Base-by-base conservation (phyloP, 2,113 vertebrate species). In the Paraplagusia blochii region DNA sequence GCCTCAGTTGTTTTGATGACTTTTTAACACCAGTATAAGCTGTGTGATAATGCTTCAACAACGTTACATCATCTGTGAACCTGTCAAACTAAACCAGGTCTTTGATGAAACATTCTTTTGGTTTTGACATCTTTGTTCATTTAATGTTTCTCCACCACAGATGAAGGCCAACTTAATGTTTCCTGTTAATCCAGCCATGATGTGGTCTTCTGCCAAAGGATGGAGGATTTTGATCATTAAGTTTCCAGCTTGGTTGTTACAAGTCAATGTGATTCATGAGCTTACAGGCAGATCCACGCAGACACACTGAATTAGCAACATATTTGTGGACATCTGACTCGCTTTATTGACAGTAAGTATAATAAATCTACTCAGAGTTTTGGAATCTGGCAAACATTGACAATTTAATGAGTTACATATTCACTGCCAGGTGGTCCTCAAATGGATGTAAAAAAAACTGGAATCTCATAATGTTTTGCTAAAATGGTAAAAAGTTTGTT, bases 261-360 rank as follows among this genome's bases (percentile, higher is more conserved):
- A 16, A 54, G 71, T 70, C 67, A 56, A 59, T 54, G 44, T 48
- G 65, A 76, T 65, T 74, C 40, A 70, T 64, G 49, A 51, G 11
- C 44, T 42, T 49, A 49, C 18, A 51, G 33, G 55, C 43, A 66
- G 36, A 58, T 34, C 61, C 64, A 9, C 39, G 53, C 40, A 78
- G 8, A 42, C 42, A 55, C 15, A n/a, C n/a, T n/a, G n/a, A n/a
- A 47, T 53, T 47, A 55, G 11, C 14, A 35, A 8, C n/a, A 58
- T 18, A 34, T 63, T 73, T 69, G 60, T 68, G 39, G 73, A 70
- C 47, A 77, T 77, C 53, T 75, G 60, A 61, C 67, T 67, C 44
- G 60, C 13, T 76, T 71, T 59, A 63, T 62, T 62, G 33, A 35
- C 15, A 6, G n/a, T 45, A 69, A 76, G 64, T 69, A 64, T 46